Evolutionary conservation across 2,888 invertebrate species (phyloP).

Genomic region (Uropetala carovei): DNA sequence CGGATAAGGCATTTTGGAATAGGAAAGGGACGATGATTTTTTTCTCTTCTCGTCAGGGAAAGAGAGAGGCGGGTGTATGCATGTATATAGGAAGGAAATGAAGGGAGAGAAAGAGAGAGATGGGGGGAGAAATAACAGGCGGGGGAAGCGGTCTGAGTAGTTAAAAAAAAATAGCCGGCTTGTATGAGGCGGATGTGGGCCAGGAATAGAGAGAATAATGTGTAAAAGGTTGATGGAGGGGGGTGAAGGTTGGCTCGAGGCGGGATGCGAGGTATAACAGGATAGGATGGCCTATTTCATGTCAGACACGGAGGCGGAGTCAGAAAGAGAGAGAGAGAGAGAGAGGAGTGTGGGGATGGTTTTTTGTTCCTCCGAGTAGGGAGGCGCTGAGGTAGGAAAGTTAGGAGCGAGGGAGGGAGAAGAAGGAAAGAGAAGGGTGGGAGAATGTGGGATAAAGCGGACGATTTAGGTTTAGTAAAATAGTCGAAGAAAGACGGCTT

Average conservation of each 20-base stretch:
- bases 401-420: not conserved
- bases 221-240: conserved; percentile 23
- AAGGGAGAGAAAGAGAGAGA: not conserved
- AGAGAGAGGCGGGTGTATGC: not conserved
- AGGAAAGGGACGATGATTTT: not conserved
- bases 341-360: not conserved
- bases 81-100: not conserved
- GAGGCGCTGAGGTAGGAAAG: not conserved
- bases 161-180: too few relatives aligned
- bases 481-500: not conserved
- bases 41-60: not conserved
- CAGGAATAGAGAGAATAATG: not conserved
- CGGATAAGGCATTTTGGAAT: conserved; percentile 14
- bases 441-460: not conserved
- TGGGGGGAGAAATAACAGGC: not conserved
- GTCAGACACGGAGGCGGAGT: conserved; percentile 50
- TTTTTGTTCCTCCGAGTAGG: conserved; percentile 31
- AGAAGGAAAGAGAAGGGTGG: not conserved
- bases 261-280: not conserved
- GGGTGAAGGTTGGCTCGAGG: conserved; percentile 4
- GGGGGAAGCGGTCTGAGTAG: not conserved
- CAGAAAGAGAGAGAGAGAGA: not conserved
- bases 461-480: too few relatives aligned
- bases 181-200: conserved; percentile 10
- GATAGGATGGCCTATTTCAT: conserved; percentile 57